Conservation (phyloP, 1,140 invertebrate species). For the Zaprionus capensis region DNA sequence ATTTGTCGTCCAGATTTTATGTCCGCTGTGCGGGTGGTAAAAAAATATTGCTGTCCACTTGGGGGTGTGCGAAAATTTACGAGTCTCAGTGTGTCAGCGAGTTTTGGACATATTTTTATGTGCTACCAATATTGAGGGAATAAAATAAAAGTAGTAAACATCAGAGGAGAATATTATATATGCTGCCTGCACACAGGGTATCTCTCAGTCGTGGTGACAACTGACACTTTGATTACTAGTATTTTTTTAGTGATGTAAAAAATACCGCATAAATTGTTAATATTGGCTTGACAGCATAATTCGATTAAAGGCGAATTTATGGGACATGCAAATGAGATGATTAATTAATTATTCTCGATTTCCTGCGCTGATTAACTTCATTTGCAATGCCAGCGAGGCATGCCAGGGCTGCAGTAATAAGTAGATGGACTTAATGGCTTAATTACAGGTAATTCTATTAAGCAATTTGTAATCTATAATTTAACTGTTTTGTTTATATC, state of each 20-base stretch:
- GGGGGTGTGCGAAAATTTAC: slow-evolving; percentile 53
- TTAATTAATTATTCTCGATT: slow-evolving; percentile 8
- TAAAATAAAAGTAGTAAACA: background rate
- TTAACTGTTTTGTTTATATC: no score
- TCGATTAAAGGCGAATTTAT: slow-evolving; percentile 54
- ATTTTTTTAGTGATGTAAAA: slow-evolving; percentile 2
- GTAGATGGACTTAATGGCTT: background rate
- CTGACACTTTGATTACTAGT: background rate
- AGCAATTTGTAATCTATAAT: no score
- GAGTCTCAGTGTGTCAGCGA: slow-evolving; percentile 36
- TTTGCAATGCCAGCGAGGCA: background rate
- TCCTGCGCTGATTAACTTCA: slow-evolving; percentile 5
- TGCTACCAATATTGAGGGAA: slow-evolving; percentile 2
- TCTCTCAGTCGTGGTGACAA: background rate
- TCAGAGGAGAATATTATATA: background rate
- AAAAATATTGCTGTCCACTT: slow-evolving; percentile 37
- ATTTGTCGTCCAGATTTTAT: slow-evolving; percentile 42
- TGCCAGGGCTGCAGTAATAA: background rate
- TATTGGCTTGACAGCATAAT: slow-evolving; percentile 38
- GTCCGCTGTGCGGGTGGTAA: slow-evolving; percentile 15
- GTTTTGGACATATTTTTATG: slow-evolving; percentile 31
- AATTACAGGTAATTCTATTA: no score
- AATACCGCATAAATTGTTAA: slow-evolving; percentile 14
- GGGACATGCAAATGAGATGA: slow-evolving; percentile 9
- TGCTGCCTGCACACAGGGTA: background rate